Evolutionary conservation across 2,113 vertebrate species (phyloP), one percentile per base, ranked within the genome.

Genomic region (Chionis minor): DNA sequence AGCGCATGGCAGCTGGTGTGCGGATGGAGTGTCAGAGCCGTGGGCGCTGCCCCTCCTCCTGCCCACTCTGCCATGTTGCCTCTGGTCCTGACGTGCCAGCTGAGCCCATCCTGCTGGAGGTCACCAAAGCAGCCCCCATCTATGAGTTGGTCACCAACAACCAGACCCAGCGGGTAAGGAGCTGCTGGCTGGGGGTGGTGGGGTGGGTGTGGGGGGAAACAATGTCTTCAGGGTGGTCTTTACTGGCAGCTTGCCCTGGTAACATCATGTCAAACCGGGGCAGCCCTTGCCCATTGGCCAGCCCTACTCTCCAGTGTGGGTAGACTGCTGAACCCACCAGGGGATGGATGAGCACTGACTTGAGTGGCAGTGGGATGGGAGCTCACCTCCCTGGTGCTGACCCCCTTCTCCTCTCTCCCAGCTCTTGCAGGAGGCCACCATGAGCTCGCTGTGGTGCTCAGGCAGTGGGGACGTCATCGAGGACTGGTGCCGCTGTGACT

Each of bases 401-500:
- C 6, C 4, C 49, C 24, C 30, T 79, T 67, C 59, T 95, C 61
- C 59, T 96, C 47, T 93, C 44, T 65, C 45, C 62, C 95, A 99
- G 99, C 98, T 99, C 71, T 97, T 99, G 79, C 99, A 99, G 96
- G 99, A 99, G 95, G 99, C 99, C n/a, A 99, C 99, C 98, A 99
- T 99, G 98, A 99, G 99, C 98, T 98, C 99, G n/a, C 97, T 99
- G 93, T 99, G 99, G 99, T 99, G 99, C 94, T 99, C 99, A 0
- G 99, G 99, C 77, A 99, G 98, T 0, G 99, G 99, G 38, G 99
- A 99, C 1, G 99, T 99, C 97, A 99, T 99, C 2, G 99, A 99
- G 88, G 99, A 99, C 97, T 99, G 99, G 99, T 99, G 99, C 92
- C 99, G 99, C 28, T 99, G 99, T 1, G 99, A 99, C 92, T 99